Conservation (phyloP, 1,140 invertebrate genomes). For the Bombus soroeensis region DNA sequence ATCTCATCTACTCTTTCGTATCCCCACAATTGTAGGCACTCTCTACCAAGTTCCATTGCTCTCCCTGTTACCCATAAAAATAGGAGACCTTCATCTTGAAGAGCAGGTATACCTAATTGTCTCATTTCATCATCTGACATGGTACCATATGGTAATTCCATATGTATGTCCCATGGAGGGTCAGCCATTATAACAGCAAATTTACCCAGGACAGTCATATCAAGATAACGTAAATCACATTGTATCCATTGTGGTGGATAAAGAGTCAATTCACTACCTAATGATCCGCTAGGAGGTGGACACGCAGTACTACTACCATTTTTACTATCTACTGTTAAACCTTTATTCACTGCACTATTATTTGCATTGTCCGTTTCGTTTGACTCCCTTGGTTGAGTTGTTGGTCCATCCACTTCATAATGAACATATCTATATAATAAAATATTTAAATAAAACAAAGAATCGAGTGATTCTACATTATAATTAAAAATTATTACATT, state of each 20-base stretch:
- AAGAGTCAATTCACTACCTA: conserved; percentile 83
- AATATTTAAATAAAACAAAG: conserved; percentile 32
- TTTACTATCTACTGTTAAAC: conserved; percentile 52
- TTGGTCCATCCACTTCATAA: conserved; percentile 92
- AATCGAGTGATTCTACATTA: background rate
- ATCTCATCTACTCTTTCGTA: conserved; percentile 98
- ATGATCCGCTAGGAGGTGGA: conserved; percentile 60
- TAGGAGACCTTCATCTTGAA: conserved; percentile 98
- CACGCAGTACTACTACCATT: conserved; percentile 67
- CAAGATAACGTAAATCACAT: conserved; percentile 96
- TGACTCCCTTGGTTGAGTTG: conserved; percentile 80
- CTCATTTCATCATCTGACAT: conserved; percentile 99
- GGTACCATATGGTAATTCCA: conserved; percentile 99
- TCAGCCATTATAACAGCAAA: conserved; percentile 98
- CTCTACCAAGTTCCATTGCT: conserved; percentile 98
- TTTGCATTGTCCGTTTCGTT: conserved; percentile 63
- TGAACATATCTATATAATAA: conserved; percentile 91
- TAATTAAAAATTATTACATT: background rate
- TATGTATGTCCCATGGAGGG: conserved; percentile 99
- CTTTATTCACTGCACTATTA: conserved; percentile 48
- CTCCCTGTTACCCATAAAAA: conserved; percentile 99
- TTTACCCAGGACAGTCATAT: conserved; percentile 97
- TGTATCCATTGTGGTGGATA: conserved; percentile 98
- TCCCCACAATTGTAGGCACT: conserved; percentile 96
- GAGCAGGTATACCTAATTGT: conserved; percentile 89